Percentiles rank a stretch among this genome's conserved stretches.
These are phyloP conservation scores for Phrynocephalus vlangalii DNA, from an alignment of 2,797 vertebrate genomes.

Conservation along the genomic window DNA sequence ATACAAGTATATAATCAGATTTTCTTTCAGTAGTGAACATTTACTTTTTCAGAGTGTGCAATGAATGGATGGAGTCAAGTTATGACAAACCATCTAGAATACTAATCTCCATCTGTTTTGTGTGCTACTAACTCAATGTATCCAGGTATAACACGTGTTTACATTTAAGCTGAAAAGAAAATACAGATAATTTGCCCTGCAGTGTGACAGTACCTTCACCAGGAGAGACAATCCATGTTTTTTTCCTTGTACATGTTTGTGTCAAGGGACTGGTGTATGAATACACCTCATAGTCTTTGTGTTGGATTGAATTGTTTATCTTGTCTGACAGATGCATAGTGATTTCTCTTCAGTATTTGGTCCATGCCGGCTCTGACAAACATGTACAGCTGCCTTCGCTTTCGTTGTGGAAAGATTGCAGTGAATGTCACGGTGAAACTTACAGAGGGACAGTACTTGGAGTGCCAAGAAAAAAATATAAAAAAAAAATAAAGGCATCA, in stretches of 20 bases:
- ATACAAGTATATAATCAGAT: constrained; percentile 59
- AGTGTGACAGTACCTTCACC: constrained; percentile 21
- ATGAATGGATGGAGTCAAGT: neutral
- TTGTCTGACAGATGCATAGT: constrained; percentile 40
- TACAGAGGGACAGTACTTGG: constrained; percentile 37
- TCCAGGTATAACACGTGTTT: constrained; percentile 27
- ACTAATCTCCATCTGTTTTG: constrained; percentile 48
- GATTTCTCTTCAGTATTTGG: constrained; percentile 55
- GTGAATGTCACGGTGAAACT: constrained; percentile 61
- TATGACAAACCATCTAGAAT: constrained; percentile 33
- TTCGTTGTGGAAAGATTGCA: constrained; percentile 57
- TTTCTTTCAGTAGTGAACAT: constrained; percentile 56
- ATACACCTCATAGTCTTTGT: constrained; percentile 27
- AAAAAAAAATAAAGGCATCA: constrained; percentile 71
- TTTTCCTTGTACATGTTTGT: neutral
- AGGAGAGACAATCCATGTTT: neutral
- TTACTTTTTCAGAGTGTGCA: constrained; percentile 41
- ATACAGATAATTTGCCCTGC: constrained; percentile 40
- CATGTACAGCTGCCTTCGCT: constrained; percentile 49
- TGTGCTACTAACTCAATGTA: constrained; percentile 28
- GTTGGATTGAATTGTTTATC: constrained; percentile 45
- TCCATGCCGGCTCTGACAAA: constrained; percentile 51
- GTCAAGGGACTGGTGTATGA: constrained; percentile 26
- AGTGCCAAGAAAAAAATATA: constrained; percentile 43
- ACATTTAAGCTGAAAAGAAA: constrained; percentile 49